A percentile compares a stretch with the other conserved stretches of the same genome.
phyloP scores from a whole-genome alignment of 1,140 invertebrate species.

The Monochamus saltuarius region DNA sequence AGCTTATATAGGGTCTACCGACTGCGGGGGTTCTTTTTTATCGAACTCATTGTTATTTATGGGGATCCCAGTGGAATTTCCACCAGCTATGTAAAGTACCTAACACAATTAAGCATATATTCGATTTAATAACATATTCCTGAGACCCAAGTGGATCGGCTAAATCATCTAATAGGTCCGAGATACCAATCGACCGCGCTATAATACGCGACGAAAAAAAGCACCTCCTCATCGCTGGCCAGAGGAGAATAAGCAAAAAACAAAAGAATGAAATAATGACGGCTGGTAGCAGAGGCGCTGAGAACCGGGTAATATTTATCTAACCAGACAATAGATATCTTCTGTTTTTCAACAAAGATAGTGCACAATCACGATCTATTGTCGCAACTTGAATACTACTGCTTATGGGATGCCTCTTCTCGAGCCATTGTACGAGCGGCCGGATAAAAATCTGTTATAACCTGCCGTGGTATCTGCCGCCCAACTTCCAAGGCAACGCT shows the following conservation, averaged over 20 bases:
- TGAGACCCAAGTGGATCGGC: background rate
- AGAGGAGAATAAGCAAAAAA: conserved; percentile 10
- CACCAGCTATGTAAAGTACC: no score
- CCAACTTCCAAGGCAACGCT: background rate
- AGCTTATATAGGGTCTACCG: no score
- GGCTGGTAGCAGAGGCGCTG: conserved; percentile 26
- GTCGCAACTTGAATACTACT: conserved; percentile 27
- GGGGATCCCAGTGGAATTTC: no score
- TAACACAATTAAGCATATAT: no score
- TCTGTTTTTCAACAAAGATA: conserved; percentile 32
- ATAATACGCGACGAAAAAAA: background rate
- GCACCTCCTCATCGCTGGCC: background rate
- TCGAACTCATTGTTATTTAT: no score
- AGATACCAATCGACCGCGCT: background rate
- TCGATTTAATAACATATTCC: no score
- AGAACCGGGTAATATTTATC: conserved; percentile 32
- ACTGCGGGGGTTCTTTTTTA: no score
- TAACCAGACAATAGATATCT: conserved; percentile 31
- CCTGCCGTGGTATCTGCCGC: background rate
- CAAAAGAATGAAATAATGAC: conserved; percentile 28
- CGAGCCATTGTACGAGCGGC: background rate
- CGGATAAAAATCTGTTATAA: conserved; percentile 6
- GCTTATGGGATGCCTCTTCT: conserved; percentile 22
- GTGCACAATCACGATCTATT: conserved; percentile 26
- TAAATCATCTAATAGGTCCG: no score